Conservation (phyloP, 35 echinoderm and acorn worm species). For the Apostichopus californicus region DNA sequence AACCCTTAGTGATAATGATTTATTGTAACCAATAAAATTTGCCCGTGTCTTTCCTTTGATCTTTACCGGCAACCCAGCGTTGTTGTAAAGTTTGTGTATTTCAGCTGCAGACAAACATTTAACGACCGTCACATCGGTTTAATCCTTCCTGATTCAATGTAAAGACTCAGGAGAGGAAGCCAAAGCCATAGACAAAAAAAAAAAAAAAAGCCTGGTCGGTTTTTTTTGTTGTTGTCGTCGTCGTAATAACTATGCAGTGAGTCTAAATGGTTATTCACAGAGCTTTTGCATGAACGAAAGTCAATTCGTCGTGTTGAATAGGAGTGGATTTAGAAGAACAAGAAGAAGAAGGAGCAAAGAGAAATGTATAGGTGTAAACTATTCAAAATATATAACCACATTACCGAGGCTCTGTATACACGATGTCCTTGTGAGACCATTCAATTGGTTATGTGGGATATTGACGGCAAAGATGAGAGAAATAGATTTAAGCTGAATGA, state of each 20-base stretch:
- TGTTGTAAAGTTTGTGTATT: background rate
- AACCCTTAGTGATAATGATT: background rate
- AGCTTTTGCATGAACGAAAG: background rate
- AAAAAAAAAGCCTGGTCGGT: no score
- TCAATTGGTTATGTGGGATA: no score
- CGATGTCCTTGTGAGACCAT: no score
- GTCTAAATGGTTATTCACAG: background rate
- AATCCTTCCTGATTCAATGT: background rate
- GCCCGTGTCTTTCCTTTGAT: background rate
- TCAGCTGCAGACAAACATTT: conserved; percentile 1
- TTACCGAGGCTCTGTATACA: no score
- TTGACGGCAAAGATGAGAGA: no score
- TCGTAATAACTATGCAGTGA: background rate
- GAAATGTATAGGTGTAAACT: no score
- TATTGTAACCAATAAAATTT: conserved; percentile 6
- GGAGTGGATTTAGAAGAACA: background rate
- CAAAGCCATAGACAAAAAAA: background rate
- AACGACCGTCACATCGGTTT: background rate
- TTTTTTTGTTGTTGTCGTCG: background rate
- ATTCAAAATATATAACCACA: no score
- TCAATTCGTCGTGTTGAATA: background rate
- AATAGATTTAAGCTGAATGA: no score
- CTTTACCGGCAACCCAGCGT: background rate
- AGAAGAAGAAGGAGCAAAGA: no score
- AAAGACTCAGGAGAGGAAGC: background rate